Evolutionary conservation across 2,113 vertebrate genomes (phyloP).

Genomic region (Osmerus eperlanus): DNA sequence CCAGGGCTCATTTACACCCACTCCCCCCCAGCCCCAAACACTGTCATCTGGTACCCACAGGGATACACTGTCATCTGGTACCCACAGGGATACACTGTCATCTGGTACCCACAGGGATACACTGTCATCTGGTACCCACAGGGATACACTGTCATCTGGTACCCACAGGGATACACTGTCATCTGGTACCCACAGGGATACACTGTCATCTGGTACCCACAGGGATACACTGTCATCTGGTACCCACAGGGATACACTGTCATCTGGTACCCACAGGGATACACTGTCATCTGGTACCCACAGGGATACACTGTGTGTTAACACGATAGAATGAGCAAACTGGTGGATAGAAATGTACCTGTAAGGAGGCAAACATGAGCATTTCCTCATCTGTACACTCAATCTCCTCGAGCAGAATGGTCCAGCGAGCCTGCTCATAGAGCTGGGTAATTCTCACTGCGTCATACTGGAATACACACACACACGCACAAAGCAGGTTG

Average conservation of each 20-base stretch:
- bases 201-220: not conserved
- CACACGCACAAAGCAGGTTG: slow-evolving; percentile 11
- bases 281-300: not conserved
- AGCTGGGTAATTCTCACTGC: slow-evolving; percentile 93
- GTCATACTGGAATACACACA: slow-evolving; percentile 79
- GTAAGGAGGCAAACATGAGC: slow-evolving; percentile 94
- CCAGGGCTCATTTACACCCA: slow-evolving; percentile 11
- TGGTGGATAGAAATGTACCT: slow-evolving; percentile 70
- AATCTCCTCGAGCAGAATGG: slow-evolving; percentile 91
- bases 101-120: not conserved
- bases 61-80: not conserved
- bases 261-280: not conserved
- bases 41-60: not conserved
- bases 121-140: not conserved
- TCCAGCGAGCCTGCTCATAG: slow-evolving; percentile 95
- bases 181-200: not conserved
- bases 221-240: not conserved
- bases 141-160: not conserved
- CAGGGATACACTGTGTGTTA: slow-evolving; percentile 24
- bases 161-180: not conserved
- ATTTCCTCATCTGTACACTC: slow-evolving; percentile 98
- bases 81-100: not conserved
- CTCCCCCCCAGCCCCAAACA: slow-evolving; percentile 1
- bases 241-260: not conserved
- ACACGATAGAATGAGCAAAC: slow-evolving; percentile 1